Evolutionary conservation across 2,888 invertebrate species (phyloP).

Genomic region (Himalopsyche kuldschensis): DNA sequence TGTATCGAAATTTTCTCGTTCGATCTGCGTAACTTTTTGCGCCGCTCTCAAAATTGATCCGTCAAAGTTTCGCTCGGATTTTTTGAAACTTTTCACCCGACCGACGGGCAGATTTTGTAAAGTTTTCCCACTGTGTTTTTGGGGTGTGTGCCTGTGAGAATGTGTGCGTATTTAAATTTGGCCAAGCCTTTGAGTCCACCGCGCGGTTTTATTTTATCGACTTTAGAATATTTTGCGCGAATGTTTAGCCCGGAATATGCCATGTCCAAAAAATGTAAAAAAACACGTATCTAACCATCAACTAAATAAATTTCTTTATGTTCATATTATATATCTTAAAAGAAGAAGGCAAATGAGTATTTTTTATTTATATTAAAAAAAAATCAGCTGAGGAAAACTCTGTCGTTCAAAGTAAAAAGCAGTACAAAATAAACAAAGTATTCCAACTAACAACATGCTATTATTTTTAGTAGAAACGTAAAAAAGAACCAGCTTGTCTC

Average conservation of each 20-base stretch:
- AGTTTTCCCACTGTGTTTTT: conserved; percentile 6
- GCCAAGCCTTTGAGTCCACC: not conserved
- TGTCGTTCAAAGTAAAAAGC: too few species aligned
- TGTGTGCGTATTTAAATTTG: conserved; percentile 14
- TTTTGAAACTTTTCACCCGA: conserved; percentile 14
- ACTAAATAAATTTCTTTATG: too few species aligned
- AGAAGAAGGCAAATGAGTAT: too few species aligned
- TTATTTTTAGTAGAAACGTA: too few species aligned
- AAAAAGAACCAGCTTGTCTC: too few species aligned
- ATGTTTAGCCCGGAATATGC: conserved; percentile 7
- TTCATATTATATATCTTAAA: too few species aligned
- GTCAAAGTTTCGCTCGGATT: conserved; percentile 30
- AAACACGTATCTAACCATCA: not conserved
- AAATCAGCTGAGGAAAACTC: too few species aligned
- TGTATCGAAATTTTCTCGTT: not conserved
- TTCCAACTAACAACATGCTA: too few species aligned
- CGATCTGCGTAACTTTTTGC: conserved; percentile 12
- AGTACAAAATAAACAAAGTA: too few species aligned
- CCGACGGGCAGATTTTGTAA: conserved; percentile 19
- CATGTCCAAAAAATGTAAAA: conserved; percentile 5
- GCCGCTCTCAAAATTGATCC: conserved; percentile 4
- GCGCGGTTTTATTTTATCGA: conserved; percentile 38
- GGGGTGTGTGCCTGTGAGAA: conserved; percentile 9
- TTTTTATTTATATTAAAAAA: too few species aligned
- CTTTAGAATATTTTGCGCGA: conserved; percentile 33